Conservation (phyloP, 2,113 vertebrate species). For the Pangasianodon hypophthalmus region DNA sequence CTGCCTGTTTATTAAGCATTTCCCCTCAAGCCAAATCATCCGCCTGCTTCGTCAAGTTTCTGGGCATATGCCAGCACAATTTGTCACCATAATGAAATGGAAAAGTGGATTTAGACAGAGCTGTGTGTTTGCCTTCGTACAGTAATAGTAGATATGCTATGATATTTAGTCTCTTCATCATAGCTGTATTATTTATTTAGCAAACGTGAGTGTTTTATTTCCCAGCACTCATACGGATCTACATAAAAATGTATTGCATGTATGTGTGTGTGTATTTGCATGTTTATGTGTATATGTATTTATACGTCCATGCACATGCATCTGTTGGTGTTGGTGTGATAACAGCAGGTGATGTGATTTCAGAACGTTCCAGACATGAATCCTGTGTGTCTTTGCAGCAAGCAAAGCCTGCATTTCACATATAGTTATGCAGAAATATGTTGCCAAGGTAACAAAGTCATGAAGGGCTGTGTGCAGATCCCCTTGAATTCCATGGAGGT, state of each 20-base stretch:
- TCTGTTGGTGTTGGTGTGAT: constrained; percentile 8
- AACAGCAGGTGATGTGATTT: constrained; percentile 28
- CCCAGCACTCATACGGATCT: neutral
- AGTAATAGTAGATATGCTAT: neutral
- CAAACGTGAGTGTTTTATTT: constrained; percentile 17
- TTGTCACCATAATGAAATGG: constrained; percentile 39
- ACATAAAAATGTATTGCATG: neutral
- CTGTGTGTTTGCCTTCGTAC: constrained; percentile 21
- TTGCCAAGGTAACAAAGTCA: constrained; percentile 79
- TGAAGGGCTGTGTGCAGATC: constrained; percentile 51
- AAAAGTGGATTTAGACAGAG: constrained; percentile 18
- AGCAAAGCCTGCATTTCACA: constrained; percentile 63
- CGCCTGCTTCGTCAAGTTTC: neutral
- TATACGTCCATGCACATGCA: neutral
- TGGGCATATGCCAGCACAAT: constrained; percentile 4
- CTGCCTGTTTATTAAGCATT: constrained; percentile 60
- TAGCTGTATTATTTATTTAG: constrained; percentile 21
- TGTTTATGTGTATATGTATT: neutral
- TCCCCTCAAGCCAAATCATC: constrained; percentile 49
- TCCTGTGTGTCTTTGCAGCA: constrained; percentile 42
- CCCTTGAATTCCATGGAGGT: constrained; percentile 33
- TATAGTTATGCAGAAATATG: constrained; percentile 79
- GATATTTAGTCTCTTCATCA: constrained; percentile 7
- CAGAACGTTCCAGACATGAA: constrained; percentile 12
- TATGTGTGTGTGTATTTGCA: neutral